Evolutionary conservation across 1,140 invertebrate species (phyloP), one percentile per base, ranked within the genome.

Genomic region (Drosophila sproati): DNA sequence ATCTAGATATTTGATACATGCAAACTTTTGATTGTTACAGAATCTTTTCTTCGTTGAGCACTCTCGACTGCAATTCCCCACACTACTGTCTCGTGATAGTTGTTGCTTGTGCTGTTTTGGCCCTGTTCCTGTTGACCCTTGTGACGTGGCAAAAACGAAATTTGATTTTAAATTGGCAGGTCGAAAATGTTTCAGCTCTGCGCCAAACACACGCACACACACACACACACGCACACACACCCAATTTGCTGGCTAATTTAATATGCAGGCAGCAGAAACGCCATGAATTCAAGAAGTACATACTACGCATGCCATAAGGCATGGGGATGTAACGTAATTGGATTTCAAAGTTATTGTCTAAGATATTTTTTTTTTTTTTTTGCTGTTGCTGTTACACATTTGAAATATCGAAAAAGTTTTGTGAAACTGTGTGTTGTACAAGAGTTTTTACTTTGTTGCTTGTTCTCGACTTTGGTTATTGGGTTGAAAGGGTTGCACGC

Each of bases 391-490:
- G 66, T 47, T 12, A 82, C 75, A 47, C 71, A 80, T 89, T 88
- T 83, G 83, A 88, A 89, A 88, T 88, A 88, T 88, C 83, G 83
- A 75, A 89, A 88, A 88, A 88, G 73, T 88, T 87, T 83, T 45
- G 31, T 48, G 8, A 6, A 34, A 20, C 20, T 20, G 45, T 43
- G 8, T 60, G 39, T 48, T 68, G 67, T 59, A 56, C 69, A 67
- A 64, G 62, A 71, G 48, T 73, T 73, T 41, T 50, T 37, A 71
- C 54, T 73, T 69, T 55, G 64, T 68, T 50, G 37, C 67, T 56
- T 45, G 45, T 12, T 43, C 12, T 5, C 5, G 7, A 56, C 12
- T 10, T 4, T 29, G 12, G 20, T 5, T 29, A 6, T 20, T 41
- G 64, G 34, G n/a, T 45, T 31, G 45, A 78, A 78, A 57, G 75